Evolutionary conservation across 2,888 invertebrate genomes (phyloP).

Genomic region (Epirrita christyi): DNA sequence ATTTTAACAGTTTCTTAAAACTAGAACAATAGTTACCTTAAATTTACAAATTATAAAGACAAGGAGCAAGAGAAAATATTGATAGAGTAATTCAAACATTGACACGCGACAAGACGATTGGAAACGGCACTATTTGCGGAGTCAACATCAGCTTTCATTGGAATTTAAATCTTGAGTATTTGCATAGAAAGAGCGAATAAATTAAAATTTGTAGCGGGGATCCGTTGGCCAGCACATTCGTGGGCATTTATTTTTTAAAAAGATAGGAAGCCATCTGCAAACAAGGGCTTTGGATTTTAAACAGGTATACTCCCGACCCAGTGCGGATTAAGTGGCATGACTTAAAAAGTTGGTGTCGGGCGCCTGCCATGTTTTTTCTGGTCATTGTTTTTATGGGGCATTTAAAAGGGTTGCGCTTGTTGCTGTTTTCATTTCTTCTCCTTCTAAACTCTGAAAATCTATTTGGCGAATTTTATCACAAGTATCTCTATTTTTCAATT

Average conservation of each 20-base stretch:
- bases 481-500: no score
- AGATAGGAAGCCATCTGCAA: background rate
- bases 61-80: conserved; percentile 12
- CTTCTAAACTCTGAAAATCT: no score
- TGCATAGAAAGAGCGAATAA: conserved; percentile 4
- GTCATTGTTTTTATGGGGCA: no score
- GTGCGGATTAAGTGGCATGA: background rate
- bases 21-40: background rate
- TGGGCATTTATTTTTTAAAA: background rate
- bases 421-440: no score
- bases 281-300: background rate
- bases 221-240: background rate
- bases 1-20: no score
- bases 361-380: no score
- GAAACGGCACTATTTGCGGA: conserved; percentile 3
- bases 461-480: no score
- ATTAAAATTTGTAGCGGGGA: conserved; percentile 6
- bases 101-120: conserved; percentile 7
- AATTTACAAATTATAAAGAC: conserved; percentile 8
- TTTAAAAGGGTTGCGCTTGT: no score
- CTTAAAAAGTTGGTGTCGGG: no score
- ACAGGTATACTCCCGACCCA: background rate
- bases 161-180: conserved; percentile 16
- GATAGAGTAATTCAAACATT: conserved; percentile 12
- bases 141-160: conserved; percentile 2